Conservation (phyloP, 2,888 invertebrate genomes). For the Mythimna vitellina region DNA sequence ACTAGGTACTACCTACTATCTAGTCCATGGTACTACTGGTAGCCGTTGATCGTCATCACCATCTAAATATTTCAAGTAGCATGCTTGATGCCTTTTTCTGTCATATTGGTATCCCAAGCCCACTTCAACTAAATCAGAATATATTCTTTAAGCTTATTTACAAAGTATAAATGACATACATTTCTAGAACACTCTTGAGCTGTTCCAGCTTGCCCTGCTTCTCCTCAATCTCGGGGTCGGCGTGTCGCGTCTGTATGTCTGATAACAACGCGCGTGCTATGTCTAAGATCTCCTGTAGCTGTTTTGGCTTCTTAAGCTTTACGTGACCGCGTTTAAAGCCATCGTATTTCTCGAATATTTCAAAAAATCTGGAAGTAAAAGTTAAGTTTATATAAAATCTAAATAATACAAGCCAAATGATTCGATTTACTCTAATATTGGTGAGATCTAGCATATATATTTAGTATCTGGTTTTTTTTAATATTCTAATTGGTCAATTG, state of each 20-base stretch:
- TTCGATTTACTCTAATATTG: not conserved
- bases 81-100: too few species aligned
- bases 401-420: not conserved
- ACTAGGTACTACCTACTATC: too few species aligned
- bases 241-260: constrained; percentile 96
- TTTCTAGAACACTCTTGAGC: constrained; percentile 99
- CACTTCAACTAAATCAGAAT: too few species aligned
- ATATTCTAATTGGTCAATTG: not conserved
- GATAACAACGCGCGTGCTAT: constrained; percentile 97
- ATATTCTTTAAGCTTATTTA: too few species aligned
- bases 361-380: constrained; percentile 95
- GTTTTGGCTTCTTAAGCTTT: constrained; percentile 99
- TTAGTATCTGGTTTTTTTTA: too few species aligned
- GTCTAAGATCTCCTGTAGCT: constrained; percentile 99
- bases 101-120: too few species aligned
- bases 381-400: not conserved
- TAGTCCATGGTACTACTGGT: too few species aligned
- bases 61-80: too few species aligned
- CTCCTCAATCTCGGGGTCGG: constrained; percentile 98
- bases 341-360: constrained; percentile 99
- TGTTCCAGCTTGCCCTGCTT: constrained; percentile 99
- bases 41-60: too few species aligned
- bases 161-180: constrained; percentile 91
- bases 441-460: not conserved
- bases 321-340: constrained; percentile 98